These are phyloP conservation scores for Brachionus paranguensis DNA, from an alignment of 1,140 invertebrate genomes.

Conservation along the genomic window DNA sequence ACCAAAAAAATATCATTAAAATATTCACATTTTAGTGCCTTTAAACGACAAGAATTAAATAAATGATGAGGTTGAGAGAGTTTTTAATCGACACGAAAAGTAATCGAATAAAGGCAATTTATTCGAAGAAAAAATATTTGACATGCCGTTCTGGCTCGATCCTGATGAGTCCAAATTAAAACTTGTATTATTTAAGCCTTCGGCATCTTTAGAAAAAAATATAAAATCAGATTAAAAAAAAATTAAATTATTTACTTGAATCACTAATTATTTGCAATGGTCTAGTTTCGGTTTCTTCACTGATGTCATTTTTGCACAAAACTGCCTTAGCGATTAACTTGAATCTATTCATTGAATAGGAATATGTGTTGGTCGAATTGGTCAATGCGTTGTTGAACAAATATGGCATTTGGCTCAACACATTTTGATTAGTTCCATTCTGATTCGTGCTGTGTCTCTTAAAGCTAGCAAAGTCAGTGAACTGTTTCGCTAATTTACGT, in stretches of 20 bases:
- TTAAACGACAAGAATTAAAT: neutral
- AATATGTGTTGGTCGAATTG: slow-evolving; percentile 16
- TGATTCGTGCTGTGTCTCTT: neutral
- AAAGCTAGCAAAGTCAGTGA: slow-evolving; percentile 21
- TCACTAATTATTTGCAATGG: slow-evolving; percentile 1
- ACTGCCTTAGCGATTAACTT: slow-evolving; percentile 3
- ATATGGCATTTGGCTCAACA: slow-evolving; percentile 19
- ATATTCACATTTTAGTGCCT: neutral
- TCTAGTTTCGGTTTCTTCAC: neutral
- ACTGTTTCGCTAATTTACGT: slow-evolving; percentile 12
- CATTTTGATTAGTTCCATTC: neutral
- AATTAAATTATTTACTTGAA: neutral
- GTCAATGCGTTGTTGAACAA: slow-evolving; percentile 19
- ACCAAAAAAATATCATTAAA: neutral
- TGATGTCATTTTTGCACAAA: neutral
- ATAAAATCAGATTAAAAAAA: neutral
- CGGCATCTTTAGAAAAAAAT: neutral
- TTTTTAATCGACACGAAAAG: neutral
- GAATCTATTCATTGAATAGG: slow-evolving; percentile 25
- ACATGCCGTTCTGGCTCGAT: neutral
- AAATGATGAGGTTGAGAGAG: neutral
- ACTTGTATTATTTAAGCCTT: neutral
- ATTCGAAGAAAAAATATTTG: neutral
- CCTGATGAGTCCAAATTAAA: neutral
- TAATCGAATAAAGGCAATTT: slow-evolving; percentile 23